Conservation (phyloP, 2,797 vertebrate genomes). For the Alauda arvensis region DNA sequence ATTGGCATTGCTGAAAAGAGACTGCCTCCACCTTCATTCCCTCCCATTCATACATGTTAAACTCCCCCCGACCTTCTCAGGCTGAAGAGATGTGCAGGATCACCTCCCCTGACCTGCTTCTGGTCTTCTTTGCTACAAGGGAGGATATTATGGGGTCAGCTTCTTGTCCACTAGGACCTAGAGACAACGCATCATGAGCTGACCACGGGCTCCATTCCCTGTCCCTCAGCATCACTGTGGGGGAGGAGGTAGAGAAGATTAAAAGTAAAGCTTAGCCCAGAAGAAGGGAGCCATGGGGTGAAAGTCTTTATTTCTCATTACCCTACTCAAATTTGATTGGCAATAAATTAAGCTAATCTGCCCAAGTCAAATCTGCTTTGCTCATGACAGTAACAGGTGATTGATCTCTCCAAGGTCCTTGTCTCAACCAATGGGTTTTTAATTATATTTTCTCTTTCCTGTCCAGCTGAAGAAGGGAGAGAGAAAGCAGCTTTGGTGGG, state of each 20-base stretch:
- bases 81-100: background rate
- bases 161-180: background rate
- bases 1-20: background rate
- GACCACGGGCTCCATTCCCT: background rate
- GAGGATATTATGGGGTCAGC: background rate
- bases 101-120: background rate
- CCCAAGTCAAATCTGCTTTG: background rate
- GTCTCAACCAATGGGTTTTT: background rate
- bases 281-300: background rate
- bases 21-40: background rate
- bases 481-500: background rate
- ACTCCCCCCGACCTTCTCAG: background rate
- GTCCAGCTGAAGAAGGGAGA: background rate
- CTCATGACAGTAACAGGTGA: accelerated
- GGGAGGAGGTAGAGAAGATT: background rate
- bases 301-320: background rate
- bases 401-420: background rate
- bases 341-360: background rate
- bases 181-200: accelerated
- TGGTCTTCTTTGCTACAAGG: background rate
- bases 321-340: background rate
- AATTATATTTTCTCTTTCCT: background rate
- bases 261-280: background rate
- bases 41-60: background rate
- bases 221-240: accelerated